Percentiles rank a stretch among this genome's conserved stretches.
These are phyloP conservation scores for Himalopsyche japonica DNA, from an alignment of 2,888 invertebrate species.

Conservation along the genomic window DNA sequence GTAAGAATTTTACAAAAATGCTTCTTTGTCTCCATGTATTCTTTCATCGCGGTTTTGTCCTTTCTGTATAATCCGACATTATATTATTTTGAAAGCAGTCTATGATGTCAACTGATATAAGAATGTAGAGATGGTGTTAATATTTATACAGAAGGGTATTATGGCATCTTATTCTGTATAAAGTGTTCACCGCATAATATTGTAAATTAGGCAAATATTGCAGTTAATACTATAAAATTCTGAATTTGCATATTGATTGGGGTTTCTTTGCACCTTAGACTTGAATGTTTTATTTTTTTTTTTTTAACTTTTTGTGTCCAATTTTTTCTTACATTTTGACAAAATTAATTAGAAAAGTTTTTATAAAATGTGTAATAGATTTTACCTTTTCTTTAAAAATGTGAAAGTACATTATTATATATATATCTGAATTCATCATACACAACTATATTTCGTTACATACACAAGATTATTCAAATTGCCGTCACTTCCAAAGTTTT, in stretches of 20 bases:
- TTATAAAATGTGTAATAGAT: not conserved
- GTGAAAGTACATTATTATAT: not conserved
- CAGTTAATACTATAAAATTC: constrained; percentile 23
- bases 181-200: constrained; percentile 17
- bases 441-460: not conserved
- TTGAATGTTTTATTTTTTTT: constrained; percentile 38
- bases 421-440: not conserved
- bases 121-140: not conserved
- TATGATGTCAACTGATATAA: not conserved
- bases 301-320: constrained; percentile 1
- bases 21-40: not conserved
- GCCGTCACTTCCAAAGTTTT: not conserved
- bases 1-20: not conserved
- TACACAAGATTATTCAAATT: not conserved
- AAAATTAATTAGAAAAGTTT: not conserved
- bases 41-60: not conserved
- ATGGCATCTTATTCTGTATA: constrained; percentile 22
- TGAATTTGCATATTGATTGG: constrained; percentile 39
- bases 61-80: not conserved
- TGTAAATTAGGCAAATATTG: constrained; percentile 28
- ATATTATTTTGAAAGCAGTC: not conserved
- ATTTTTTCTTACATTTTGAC: constrained; percentile 1
- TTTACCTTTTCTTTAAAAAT: not conserved
- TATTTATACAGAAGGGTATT: not conserved
- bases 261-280: constrained; percentile 40